Evolutionary conservation across 2,113 vertebrate species (phyloP), one percentile per base, ranked within the genome.

Genomic region (Boulengeromyrus knoepffleri): DNA sequence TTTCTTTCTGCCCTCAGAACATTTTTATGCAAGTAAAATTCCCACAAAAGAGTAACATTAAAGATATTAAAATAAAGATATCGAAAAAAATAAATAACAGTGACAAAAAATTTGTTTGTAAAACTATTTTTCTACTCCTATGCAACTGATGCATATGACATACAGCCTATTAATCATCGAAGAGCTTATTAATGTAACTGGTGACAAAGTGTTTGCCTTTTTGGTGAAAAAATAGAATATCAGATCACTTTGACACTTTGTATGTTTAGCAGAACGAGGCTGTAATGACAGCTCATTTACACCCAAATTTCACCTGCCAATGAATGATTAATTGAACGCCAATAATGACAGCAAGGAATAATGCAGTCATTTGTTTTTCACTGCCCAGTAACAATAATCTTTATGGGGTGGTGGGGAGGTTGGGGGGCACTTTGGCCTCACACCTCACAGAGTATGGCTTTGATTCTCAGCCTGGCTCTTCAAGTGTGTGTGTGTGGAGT

Each of bases 251-350:
- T 39, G 2, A 52, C 46, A n/a, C 83, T 47, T 13, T 87, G 47
- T 87, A 87, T 31, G 47, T 87, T 49, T 85, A 85, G 42, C 24
- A 49, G 49, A 45, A 85, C 10, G 12, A 46, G 42, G 50, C 8
- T 19, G 0, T 39, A 66, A 6, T 89, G 85, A 87, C 89, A 84
- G 50, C 45, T 52, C 12, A n/a, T 90, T 92, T 90, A 24, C 74
- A 92, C 92, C 52, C 3, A 53, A 36, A 53, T 87, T 50, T 49
- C 27, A 49, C 47, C 46, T n/a, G 21, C 24, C 42, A 85, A 85
- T 85, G 46, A 46, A 85, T 47, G 83, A 47, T 85, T 47, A 77
- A 77, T 77, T 77, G 36, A 77, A 77, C 15, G 70, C 70, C 70
- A 77, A 39, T 77, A 77, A 36, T 15, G 70, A 77, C 70, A 77